phyloP scores from a whole-genome alignment of 2,797 vertebrate genomes.

The Sebastes cheni region DNA sequence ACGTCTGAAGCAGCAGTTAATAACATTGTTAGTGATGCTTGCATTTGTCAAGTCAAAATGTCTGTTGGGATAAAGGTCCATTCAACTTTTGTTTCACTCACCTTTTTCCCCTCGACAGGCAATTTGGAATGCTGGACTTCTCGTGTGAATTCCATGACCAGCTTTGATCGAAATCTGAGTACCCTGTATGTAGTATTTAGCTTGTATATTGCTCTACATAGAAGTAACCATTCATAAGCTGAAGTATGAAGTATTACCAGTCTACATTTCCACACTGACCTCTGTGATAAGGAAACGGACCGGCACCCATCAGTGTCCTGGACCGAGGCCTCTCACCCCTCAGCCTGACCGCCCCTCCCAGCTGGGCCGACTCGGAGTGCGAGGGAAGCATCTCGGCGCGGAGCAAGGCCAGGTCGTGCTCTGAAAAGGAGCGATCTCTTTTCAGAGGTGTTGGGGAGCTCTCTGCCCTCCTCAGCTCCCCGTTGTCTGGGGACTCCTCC shows the following conservation, averaged over 20 bases:
- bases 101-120: too few relatives aligned
- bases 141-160: too few relatives aligned
- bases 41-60: background rate
- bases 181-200: background rate
- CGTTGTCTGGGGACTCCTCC: slow-evolving; percentile 87
- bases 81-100: too few relatives aligned
- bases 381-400: slow-evolving; percentile 77
- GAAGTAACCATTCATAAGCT: background rate
- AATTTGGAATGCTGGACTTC: too few relatives aligned
- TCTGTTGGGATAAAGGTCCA: too few relatives aligned
- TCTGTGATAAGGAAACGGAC: slow-evolving; percentile 62
- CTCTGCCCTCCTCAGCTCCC: slow-evolving; percentile 73
- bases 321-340: slow-evolving; percentile 79
- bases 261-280: slow-evolving; percentile 61
- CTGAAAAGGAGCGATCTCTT: slow-evolving; percentile 94
- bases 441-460: slow-evolving; percentile 83
- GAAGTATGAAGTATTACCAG: background rate
- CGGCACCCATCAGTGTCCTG: slow-evolving; percentile 67
- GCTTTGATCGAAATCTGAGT: too few relatives aligned
- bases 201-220: background rate
- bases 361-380: slow-evolving; percentile 45
- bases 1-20: too few relatives aligned
- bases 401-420: slow-evolving; percentile 90
- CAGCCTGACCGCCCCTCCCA: slow-evolving; percentile 31
- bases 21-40: too few relatives aligned